Evolutionary conservation across 2,113 vertebrate species (phyloP), one percentile per base, ranked within the genome.

Genomic region (Elanoides forficatus): DNA sequence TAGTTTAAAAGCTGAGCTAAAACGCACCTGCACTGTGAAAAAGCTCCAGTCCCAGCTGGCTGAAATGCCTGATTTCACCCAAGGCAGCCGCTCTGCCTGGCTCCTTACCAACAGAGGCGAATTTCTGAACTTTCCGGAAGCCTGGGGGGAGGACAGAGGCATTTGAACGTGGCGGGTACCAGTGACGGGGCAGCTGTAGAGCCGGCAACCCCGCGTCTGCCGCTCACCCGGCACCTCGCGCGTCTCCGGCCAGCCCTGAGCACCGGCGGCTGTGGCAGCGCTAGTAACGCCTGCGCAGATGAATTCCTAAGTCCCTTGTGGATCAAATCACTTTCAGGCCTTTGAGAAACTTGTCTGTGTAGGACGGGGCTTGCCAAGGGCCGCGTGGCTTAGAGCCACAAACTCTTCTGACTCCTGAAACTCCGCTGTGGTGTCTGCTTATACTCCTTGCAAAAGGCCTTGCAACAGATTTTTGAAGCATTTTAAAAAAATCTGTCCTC

Each of bases 61-160:
- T 30, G 47, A 32, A 50, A 14, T 0, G 9, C 52, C 6, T 6
- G 9, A 22, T 55, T 43, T 23, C 63, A 63, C 38, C 27, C 50
- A 13, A 13, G 7, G 40, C 3, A 1, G 53, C 32, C 18, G 1
- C 40, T 42, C 32, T 32, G 36, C 65, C 30, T 6, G 0, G 32
- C 26, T 42, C 59, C n/a, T 26, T 12, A 15, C 20, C n/a, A 42
- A 23, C 22, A 2, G 83, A 8, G 2, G 4, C 0, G 6, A 5
- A 34, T 29, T 55, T 34, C 42, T 18, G 50, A 38, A 6, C 34
- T 22, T 53, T 9, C 36, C 2, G 1, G 52, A 7, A 38, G 45
- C 16, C 34, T 21, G 45, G 18, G n/a, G 30, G 45, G 20, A 11
- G 14, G 29, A 15, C 11, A n/a, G 79, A 30, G 45, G 53, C 2